phyloP scores from a whole-genome alignment of 2,888 invertebrate species.

The Aporophyla nigra region DNA sequence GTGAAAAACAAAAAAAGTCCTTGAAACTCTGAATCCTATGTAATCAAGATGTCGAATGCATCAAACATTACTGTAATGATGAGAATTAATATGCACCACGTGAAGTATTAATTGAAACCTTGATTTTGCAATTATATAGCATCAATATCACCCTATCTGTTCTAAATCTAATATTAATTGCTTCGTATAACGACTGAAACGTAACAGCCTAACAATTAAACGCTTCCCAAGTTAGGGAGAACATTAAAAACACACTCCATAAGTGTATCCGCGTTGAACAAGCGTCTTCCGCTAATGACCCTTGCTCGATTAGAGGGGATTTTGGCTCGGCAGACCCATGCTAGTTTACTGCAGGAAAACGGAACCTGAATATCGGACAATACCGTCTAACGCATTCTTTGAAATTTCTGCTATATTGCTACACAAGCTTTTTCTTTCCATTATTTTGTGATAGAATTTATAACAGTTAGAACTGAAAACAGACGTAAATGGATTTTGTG shows the following conservation, averaged over 20 bases:
- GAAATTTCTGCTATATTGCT: not conserved
- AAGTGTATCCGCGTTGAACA: constrained; percentile 76
- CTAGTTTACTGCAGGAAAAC: constrained; percentile 51
- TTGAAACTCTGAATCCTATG: not conserved
- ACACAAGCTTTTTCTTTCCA: not conserved
- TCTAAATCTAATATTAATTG: constrained; percentile 8
- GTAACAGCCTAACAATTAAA: constrained; percentile 41
- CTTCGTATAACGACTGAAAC: constrained; percentile 9
- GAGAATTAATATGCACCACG: not conserved
- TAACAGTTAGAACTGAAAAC: not conserved
- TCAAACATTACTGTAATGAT: not conserved
- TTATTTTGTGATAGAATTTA: not conserved
- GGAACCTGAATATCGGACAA: constrained; percentile 26
- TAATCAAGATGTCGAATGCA: not conserved
- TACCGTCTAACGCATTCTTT: constrained; percentile 10
- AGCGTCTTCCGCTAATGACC: constrained; percentile 78
- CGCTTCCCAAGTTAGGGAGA: constrained; percentile 53
- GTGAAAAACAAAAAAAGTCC: not conserved
- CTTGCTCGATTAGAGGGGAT: constrained; percentile 75
- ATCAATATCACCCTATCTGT: not conserved
- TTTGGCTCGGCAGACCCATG: constrained; percentile 52
- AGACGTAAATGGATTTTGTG: not conserved
- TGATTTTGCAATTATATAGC: not conserved
- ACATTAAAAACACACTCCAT: constrained; percentile 73
- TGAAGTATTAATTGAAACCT: not conserved